Base-by-base conservation (phyloP, 2,888 invertebrate species). In the Vanessa cardui region DNA sequence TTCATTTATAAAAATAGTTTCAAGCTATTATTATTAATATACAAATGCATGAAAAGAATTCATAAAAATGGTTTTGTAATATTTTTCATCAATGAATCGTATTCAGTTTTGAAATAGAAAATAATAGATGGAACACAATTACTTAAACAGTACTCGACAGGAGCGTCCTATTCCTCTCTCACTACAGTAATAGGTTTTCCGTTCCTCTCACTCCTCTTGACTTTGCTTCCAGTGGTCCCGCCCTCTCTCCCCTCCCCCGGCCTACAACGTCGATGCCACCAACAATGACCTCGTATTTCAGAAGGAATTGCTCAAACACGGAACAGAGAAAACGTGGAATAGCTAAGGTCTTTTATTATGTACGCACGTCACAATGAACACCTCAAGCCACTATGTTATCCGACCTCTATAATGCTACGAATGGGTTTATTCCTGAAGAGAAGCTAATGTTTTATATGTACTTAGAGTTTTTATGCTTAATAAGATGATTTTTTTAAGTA, bases 221-320 rank as follows among this genome's bases (percentile, higher is more conserved):
- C 74, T 68, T 68, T 69, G 72, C 73, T 61, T 31, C 31, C 20
- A 54, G 80, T 80, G 79, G 80, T 78, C 76, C 80, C 80, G 77
- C 82, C 78, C 77, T 78, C 74, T 72, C 70, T 72, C 80, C 79
- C 79, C 80, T 75, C 84, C 81, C 84, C 77, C 83, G 79, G 82
- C 80, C 83, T 83, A 88, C 85, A 81, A 83, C 84, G 83, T 87
- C 86, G 87, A 86, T 88, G 90, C 90, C 89, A 90, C 90, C 91
- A 89, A 90, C 92, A 91, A 92, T 90, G 92, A 91, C 92, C 92
- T 88, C 92, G 90, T 92, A 92, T 92, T 92, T 92, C 88, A 92
- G 90, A 82, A 84, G 85, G 88, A 92, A 92, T 92, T 92, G 90
- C 89, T 90, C 87, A 87, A 92, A 91, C 87, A 88, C 83, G 84